Evolutionary conservation across 2,113 vertebrate species (phyloP).

Genomic region (Lepisosteus oculatus): DNA sequence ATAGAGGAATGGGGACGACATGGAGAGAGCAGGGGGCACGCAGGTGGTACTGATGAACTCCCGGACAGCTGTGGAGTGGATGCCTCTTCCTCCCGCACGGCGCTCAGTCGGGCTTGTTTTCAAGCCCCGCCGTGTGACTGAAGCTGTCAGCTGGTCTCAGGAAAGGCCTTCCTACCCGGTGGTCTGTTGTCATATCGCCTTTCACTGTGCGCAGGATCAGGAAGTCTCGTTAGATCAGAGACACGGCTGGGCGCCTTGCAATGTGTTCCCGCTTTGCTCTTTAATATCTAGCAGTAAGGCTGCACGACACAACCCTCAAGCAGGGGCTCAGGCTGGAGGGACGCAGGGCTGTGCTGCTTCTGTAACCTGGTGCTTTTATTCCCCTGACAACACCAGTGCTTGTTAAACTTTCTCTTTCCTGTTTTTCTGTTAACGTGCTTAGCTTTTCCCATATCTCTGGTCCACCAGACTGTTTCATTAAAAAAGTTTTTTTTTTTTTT

Average conservation of each 20-base stretch:
- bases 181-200: conserved; percentile 58
- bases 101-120: conserved; percentile 32
- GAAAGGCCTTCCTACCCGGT: conserved; percentile 47
- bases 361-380: conserved; percentile 17
- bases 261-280: no score
- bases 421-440: no score
- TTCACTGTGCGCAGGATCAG: conserved; percentile 51
- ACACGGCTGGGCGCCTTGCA: background rate
- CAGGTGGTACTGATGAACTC: conserved; percentile 23
- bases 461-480: no score
- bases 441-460: no score
- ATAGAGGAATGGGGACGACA: no score
- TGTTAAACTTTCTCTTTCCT: no score
- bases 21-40: no score
- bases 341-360: conserved; percentile 31
- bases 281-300: no score
- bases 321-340: conserved; percentile 27
- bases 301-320: background rate
- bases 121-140: conserved; percentile 45
- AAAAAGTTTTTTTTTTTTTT: no score
- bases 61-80: conserved; percentile 39
- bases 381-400: no score
- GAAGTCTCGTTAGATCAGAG: conserved; percentile 45
- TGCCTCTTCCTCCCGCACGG: conserved; percentile 7
- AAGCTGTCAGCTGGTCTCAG: conserved; percentile 42